These are phyloP conservation scores for Yponomeuta plumbellus DNA, from an alignment of 2,888 invertebrate species.

Conservation along the genomic window DNA sequence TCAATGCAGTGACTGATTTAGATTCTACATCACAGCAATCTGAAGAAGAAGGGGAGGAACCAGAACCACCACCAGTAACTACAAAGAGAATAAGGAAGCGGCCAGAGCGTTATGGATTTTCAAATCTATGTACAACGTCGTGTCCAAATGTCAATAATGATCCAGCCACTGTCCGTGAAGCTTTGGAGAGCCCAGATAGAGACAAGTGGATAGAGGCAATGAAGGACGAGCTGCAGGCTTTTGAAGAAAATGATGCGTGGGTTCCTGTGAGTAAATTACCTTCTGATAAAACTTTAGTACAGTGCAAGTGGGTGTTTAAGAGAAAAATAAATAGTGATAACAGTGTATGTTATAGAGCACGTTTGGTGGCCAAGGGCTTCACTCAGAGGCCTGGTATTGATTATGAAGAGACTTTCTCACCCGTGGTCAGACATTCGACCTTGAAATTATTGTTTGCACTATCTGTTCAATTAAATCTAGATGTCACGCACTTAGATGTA, in stretches of 20 bases:
- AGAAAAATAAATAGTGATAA: constrained; percentile 15
- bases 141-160: not conserved
- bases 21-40: not conserved
- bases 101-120: constrained; percentile 21
- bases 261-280: constrained; percentile 19
- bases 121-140: constrained; percentile 16
- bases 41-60: not conserved
- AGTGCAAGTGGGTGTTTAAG: constrained; percentile 17
- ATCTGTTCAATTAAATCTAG: constrained; percentile 12
- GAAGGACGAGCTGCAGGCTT: constrained; percentile 24
- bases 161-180: constrained; percentile 20
- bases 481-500: no score
- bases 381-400: constrained; percentile 15
- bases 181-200: constrained; percentile 21
- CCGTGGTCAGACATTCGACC: constrained; percentile 14
- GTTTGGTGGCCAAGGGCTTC: constrained; percentile 16
- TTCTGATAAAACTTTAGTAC: constrained; percentile 16
- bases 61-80: not conserved
- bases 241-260: constrained; percentile 23
- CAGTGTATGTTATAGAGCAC: constrained; percentile 14
- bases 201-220: constrained; percentile 23
- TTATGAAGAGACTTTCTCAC: constrained; percentile 14
- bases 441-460: constrained; percentile 14
- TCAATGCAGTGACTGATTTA: not conserved
- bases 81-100: constrained; percentile 13